These are phyloP conservation scores for Parnassius apollo DNA, from an alignment of 2,888 invertebrate species.

Conservation along the genomic window DNA sequence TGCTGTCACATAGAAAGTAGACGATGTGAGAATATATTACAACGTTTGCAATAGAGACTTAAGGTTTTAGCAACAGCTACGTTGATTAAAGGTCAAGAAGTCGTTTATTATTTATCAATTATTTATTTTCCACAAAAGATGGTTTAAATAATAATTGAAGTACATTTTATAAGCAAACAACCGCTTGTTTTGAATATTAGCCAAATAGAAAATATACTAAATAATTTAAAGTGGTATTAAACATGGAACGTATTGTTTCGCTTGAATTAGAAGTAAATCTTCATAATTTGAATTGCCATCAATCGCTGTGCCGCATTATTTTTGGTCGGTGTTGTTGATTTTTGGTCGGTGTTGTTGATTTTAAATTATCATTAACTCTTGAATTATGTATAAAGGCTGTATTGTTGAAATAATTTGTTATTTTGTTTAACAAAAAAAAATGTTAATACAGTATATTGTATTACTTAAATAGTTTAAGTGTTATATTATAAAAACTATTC, in stretches of 20 bases:
- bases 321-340: conserved; percentile 10
- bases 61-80: too few species aligned
- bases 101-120: too few species aligned
- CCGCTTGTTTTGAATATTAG: conserved; percentile 1
- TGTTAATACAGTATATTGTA: too few species aligned
- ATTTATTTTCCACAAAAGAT: background rate
- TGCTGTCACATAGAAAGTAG: too few species aligned
- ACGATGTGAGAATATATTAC: too few species aligned
- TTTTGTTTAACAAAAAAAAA: too few species aligned
- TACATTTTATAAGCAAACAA: background rate
- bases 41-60: too few species aligned
- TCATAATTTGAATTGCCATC: conserved; percentile 20
- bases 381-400: too few species aligned
- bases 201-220: conserved; percentile 2
- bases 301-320: conserved; percentile 3
- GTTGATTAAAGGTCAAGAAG: too few species aligned
- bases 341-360: conserved; percentile 11
- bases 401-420: too few species aligned
- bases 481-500: too few species aligned
- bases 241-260: conserved; percentile 10
- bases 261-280: conserved; percentile 15
- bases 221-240: conserved; percentile 13
- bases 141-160: background rate
- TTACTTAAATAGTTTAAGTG: too few species aligned
- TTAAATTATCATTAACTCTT: conserved; percentile 15